Evolutionary conservation across 2,113 vertebrate genomes (phyloP), one percentile per base, ranked within the genome.

Genomic region (Tympanuchus pallidicinctus): DNA sequence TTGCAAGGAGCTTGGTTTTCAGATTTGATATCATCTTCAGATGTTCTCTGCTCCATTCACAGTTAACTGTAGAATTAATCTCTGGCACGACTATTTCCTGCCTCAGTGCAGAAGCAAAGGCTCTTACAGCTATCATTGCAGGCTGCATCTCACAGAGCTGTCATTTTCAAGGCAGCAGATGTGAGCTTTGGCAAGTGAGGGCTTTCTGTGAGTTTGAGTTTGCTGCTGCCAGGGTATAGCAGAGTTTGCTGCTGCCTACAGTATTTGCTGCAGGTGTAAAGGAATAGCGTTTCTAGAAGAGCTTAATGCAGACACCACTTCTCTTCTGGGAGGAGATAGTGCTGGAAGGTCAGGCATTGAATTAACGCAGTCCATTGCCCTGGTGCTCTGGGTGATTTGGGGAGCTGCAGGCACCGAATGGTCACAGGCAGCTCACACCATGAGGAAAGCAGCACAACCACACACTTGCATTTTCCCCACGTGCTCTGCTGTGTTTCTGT

Each of bases 181-280:
- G 64, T 52, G 91, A 56, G 15, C 12, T n/a, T 83, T 93, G 87
- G 75, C 89, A 80, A 56, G 20, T 7, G 25, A 5, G 20, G 20
- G 50, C 3, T 74, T 54, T 59, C 87, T 43, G 82, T 24, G n/a
- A 47, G 64, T 45, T 77, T 83, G 72, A 63, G 52, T 57, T 93
- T 6, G 1, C 45, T 80, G 78, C 30, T 1, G 4, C 45, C 48
- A n/a, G 45, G 25, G 72, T 36, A 36, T 36, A 36, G 36, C 36
- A 36, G 72, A 63, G 52, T 57, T 93, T 6, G 1, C 45, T 80
- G 78, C 30, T 1, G 4, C 45, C 48, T 40, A 27, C 56, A n/a
- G 25, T 10, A 10, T 67, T 95, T 89, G 42, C 75, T 60, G 67
- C 67, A 88, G 72, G 87, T 93, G 65, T 36, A 56, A 89, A 57